Evolutionary conservation across 2,113 vertebrate genomes (phyloP), one percentile per base, ranked within the genome.

Genomic region (Oophaga pumilio): DNA sequence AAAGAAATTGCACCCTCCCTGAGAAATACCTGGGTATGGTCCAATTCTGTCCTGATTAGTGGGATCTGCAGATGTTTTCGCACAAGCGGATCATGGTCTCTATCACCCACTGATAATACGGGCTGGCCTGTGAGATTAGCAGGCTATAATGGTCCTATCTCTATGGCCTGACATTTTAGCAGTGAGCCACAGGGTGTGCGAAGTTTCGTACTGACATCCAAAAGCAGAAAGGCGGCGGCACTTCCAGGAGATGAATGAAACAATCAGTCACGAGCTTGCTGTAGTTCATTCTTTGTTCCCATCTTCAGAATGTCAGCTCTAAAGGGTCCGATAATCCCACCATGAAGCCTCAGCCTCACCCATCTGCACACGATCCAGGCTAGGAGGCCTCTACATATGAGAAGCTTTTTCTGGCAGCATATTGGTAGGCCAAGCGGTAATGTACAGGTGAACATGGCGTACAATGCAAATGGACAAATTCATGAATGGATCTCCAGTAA

Each of bases 111-210:
- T 89, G 92, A 92, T 91, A 93, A 92, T 90, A 90, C 89, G 89
- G 85, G 56, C 85, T 77, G 24, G 22, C 43, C 53, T 8, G 26
- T 66, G 80, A 88, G 87, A 89, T 89, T 85, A 89, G 82, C 8
- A n/a, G 24, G 87, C 87, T 89, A 89, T 80, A 85, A 89, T 52
- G 82, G 76, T 76, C 76, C 83, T 71, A 74, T 89, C 78, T 94
- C 92, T 93, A 85, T 89, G 89, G 79, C 68, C 90, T 94, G 93
- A 93, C 92, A 93, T 93, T 94, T 93, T 86, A 20, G 91, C 87
- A 69, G 90, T 43, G 90, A 91, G 91, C 93, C 91, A 90, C 90
- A 91, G 87, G 73, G 90, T 92, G 91, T 90, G 92, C 90, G 90
- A 92, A 91, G 90, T 88, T 91, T 71, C 90, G 91, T 88, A 89